Conservation (phyloP, 2,888 invertebrate genomes). For the Acanthococcus lagerstroemiae region DNA sequence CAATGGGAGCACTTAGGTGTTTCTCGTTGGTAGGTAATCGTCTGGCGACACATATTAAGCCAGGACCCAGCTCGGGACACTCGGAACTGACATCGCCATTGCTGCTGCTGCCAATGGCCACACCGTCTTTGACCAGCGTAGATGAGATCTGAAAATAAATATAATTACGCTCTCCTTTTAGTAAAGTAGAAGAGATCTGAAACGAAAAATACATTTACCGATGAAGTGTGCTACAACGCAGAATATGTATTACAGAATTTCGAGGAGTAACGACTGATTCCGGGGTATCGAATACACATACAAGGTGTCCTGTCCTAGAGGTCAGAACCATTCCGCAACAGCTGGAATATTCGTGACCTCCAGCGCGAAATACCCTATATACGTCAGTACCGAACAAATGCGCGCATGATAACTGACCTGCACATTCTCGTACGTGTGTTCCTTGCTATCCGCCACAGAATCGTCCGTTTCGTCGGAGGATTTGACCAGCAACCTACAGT, state of each 20-base stretch:
- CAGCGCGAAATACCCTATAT: no score
- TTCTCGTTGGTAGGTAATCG: conserved; percentile 56
- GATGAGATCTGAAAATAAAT: conserved; percentile 30
- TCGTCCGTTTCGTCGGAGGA: conserved; percentile 55
- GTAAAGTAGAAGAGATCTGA: conserved; percentile 39
- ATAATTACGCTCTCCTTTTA: conserved; percentile 36
- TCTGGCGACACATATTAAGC: conserved; percentile 62
- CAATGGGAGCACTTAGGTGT: conserved; percentile 49
- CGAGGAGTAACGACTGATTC: neutral
- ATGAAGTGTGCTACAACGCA: neutral
- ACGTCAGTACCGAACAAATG: no score
- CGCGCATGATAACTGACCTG: conserved; percentile 36
- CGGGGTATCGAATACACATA: no score
- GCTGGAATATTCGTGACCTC: no score
- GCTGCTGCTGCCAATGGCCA: conserved; percentile 49
- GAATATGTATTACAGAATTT: neutral
- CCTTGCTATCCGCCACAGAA: conserved; percentile 68
- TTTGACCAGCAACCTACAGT: conserved; percentile 66
- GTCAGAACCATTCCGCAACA: no score
- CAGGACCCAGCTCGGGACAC: conserved; percentile 50
- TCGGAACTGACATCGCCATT: conserved; percentile 51
- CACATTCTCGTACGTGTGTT: conserved; percentile 62
- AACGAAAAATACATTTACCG: neutral
- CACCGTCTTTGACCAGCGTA: conserved; percentile 28
- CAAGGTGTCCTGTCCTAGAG: no score